Base-by-base conservation (phyloP, 2,113 vertebrate species). In the Pavo muticus region DNA sequence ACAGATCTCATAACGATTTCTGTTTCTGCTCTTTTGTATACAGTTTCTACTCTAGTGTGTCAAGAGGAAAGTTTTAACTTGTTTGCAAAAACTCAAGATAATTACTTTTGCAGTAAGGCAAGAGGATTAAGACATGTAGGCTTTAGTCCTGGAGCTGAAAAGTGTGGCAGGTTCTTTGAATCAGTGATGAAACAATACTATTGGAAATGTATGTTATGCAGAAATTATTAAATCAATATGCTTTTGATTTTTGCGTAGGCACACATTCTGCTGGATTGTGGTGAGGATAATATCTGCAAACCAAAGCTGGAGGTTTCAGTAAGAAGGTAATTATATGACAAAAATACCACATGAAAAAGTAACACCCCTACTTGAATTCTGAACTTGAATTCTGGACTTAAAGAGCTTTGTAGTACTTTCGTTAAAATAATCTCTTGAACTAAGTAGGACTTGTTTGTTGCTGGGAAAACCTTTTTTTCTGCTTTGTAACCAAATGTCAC, bases 191-290 rank as follows among this genome's bases (percentile, higher is more conserved):
- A 83, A 71, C 19, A 67, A 8, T 61, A 8, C 45, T 64, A 18
- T 17, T 85, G 50, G 45, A 70, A 84, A 67, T 44, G 6, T 48
- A 10, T 39, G 18, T 44, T 77, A 40, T 77, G 63, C 37, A 64
- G 48, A 45, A 78, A n/a, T 76, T 67, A 69, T 15, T 71, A 63
- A 42, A 76, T 63, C 35, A 44, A 7, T 45, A 10, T 59, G 3
- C 29, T 18, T 84, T 89, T 88, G 25, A 29, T 71, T 91, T 95
- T 90, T 91, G 86, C 67, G 8, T 39, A 99, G 99, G 99, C 99
- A 72, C 99, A 99, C 88, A 99, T 99, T 95, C 97, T 99, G 14
- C 92, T 99, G 96, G 99, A 99, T 80, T 99, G 99, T 94, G 99
- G 99, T 11, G 98, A 98, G 0, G 99, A 99, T 91, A 99, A 99